Evolutionary conservation across 2,888 invertebrate genomes (phyloP).

Genomic region (Nineta flava): DNA sequence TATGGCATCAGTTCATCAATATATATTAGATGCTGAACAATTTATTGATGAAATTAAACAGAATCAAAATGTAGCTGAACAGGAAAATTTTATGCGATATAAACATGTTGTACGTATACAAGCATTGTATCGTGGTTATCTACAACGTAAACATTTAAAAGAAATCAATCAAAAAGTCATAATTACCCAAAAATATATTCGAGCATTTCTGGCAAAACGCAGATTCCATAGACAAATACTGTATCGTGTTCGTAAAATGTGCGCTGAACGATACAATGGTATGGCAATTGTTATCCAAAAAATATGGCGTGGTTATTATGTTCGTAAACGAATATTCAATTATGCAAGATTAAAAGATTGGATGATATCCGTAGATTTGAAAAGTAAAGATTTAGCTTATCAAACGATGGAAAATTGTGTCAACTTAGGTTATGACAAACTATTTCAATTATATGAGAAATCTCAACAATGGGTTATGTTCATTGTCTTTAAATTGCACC

Average conservation of each 20-base stretch:
- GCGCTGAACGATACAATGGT: not conserved
- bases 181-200: not conserved
- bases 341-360: not conserved
- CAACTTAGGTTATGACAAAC: conserved; percentile 3
- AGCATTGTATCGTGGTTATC: not conserved
- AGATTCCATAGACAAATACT: not conserved
- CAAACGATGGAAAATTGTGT: not conserved
- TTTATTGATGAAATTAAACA: not conserved
- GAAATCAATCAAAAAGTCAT: not conserved
- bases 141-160: conserved; percentile 1
- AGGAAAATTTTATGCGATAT: not conserved
- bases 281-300: conserved; percentile 3
- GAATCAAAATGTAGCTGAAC: not conserved
- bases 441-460: conserved; percentile 14
- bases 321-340: not conserved
- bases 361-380: not conserved
- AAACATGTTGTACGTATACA: conserved; percentile 4
- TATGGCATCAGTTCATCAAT: conserved; percentile 6
- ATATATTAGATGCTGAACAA: conserved; percentile 4
- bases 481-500: conserved; percentile 25
- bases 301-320: conserved; percentile 5
- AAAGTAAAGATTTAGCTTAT: not conserved
- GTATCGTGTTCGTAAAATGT: not conserved
- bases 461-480: conserved; percentile 19
- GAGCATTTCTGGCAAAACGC: conserved; percentile 3